Evolutionary conservation across 1,140 invertebrate genomes (phyloP), one percentile per base, ranked within the genome.

Genomic region (Drosophila aff.): DNA sequence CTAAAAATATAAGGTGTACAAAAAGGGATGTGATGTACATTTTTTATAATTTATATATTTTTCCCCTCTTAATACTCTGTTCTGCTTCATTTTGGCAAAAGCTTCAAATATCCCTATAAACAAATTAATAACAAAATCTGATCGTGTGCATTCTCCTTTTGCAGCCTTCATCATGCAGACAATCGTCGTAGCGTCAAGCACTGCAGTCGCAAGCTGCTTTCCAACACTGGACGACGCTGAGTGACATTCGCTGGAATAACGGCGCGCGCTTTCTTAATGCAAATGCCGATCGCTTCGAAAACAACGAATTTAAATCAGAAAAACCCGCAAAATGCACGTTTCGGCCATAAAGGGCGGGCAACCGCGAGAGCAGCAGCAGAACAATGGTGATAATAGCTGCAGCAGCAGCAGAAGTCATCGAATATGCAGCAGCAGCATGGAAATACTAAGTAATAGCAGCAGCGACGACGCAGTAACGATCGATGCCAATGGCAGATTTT

Each of bases 271-370:
- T 77, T 78, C 49, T 72, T 49, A 78, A 50, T 43, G 75, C 63
- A 53, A 36, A 53, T 38, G 57, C 47, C 55, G 50, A 31, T 50
- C 38, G 50, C 60, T 72, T 63, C 50, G 46, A 80, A 80, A 64
- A 60, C 33, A 65, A 76, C 85, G 78, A 89, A 89, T 84, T 89
- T 84, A 85, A 76, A 53, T 26, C 36, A 26, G 15, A 40, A 84
- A 77, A 75, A 75, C 61, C 49, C 63, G 41, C 52, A 81, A 91
- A 80, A 91, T 90, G 85, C 82, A 91, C 86, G 86, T 82, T 85
- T 91, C 49, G 65, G 78, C 76, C 55, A 91, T 90, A 50, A 90
- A 90, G 28, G 50, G 23, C 50, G 26, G 26, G 16, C 58, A 26
- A 36, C 28, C 16, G 44, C 46, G 43, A 59, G 44, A 73, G 62